Conservation (phyloP, 2,113 vertebrate genomes). For the Poeciliopsis prolifica region DNA sequence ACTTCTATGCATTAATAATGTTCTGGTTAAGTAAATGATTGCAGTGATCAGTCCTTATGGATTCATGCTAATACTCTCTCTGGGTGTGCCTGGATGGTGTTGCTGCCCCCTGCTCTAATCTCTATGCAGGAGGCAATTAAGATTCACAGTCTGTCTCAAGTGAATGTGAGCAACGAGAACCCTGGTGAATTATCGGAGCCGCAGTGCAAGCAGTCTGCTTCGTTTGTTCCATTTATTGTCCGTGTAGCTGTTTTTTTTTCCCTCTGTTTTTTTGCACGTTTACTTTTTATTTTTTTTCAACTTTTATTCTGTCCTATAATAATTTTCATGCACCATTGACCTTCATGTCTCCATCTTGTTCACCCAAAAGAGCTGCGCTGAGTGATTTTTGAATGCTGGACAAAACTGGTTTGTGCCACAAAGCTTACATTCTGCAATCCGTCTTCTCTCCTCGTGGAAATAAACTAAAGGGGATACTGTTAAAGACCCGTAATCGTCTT, state of each 20-base stretch:
- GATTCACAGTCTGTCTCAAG: slow-evolving; percentile 54
- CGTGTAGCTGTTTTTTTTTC: background rate
- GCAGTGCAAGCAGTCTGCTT: slow-evolving; percentile 25
- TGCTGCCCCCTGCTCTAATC: slow-evolving; percentile 17
- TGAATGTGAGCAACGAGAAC: slow-evolving; percentile 44
- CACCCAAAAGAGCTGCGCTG: slow-evolving; percentile 13
- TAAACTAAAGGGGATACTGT: slow-evolving; percentile 9
- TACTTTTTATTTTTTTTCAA: background rate
- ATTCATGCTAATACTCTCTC: slow-evolving; percentile 4
- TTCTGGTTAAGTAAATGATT: slow-evolving; percentile 2
- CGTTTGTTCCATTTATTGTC: background rate
- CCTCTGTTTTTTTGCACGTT: background rate
- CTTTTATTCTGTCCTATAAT: slow-evolving; percentile 19
- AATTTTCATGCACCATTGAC: slow-evolving; percentile 34
- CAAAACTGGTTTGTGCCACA: slow-evolving; percentile 13
- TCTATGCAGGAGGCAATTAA: slow-evolving; percentile 34
- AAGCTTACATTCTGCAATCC: slow-evolving; percentile 28
- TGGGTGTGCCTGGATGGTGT: slow-evolving; percentile 1
- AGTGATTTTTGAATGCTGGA: slow-evolving; percentile 17
- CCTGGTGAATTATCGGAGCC: slow-evolving; percentile 53
- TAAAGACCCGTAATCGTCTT: slow-evolving; percentile 30
- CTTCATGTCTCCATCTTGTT: slow-evolving; percentile 30
- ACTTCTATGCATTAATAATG: background rate
- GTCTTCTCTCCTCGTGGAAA: background rate
- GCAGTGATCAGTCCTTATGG: background rate